Base-by-base conservation (phyloP, 2,797 vertebrate genomes). In the Salmo trutta region DNA sequence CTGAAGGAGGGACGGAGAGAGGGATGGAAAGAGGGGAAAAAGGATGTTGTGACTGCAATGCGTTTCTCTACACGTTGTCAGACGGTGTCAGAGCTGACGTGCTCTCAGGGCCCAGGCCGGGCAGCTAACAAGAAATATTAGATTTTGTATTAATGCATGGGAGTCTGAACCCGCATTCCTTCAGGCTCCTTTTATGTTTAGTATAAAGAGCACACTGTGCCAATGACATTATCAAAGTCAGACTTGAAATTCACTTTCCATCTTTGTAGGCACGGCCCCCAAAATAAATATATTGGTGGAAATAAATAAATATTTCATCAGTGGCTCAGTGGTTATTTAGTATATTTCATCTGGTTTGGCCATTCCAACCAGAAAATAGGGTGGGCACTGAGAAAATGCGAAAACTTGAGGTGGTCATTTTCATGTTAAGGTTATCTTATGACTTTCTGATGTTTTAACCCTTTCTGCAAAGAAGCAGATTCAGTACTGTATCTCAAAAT, bases 101-200 rank as follows among this genome's bases (percentile, higher is more conserved):
- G 82, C 69, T 82, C 77, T 62, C 47, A 86, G 82, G 68, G 80
- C 80, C 75, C 82, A 79, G 76, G 64, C 77, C 78, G 81, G 71
- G 66, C 51, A 71, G 66, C 53, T 71, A 77, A 82, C 83, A 76
- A 82, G 76, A 74, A 80, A 83, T 83, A 81, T 76, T 85, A 78
- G 66, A 85, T 77, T 89, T 87, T 83, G 80, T 81, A 86, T 91
- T 90, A 91, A 88, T 89, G 87, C 85, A 86, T 84, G 78, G 85
- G 74, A 81, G 82, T 82, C 81, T 74, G 72, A 82, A 73, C 67
- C 79, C 76, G 21, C 77, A 51, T 82, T 87, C 88, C 89, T 89
- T 72, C 76, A 12, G 90, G 88, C 90, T 84, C 74, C 33, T 29
- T 29, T 31, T 66, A 5, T 66, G 12, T 29, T 29, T 21, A 82